Base-by-base conservation (phyloP, 2,797 vertebrate species). In the Sebastes kiyomatsui region DNA sequence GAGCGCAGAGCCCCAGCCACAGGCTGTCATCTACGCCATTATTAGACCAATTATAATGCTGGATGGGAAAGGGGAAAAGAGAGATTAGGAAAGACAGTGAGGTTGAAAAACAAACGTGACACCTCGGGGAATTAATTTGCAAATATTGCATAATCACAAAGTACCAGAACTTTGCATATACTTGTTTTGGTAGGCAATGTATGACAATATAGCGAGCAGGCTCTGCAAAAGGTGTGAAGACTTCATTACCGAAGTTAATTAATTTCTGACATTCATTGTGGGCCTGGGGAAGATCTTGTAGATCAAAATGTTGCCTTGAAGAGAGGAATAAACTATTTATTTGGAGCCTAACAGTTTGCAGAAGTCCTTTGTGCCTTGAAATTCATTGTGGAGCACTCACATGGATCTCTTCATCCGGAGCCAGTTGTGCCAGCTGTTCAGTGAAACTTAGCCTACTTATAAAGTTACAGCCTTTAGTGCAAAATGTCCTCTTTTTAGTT, bases 31-130 rank as follows among this genome's bases (percentile, higher is more conserved):
- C 46, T 52, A 18, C 2, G 16, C 68, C 77, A 77, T 88, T 85
- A 90, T 91, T 81, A 89, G 77, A 82, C 79, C 82, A 87, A 91
- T 88, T 90, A 88, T 82, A 73, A 65, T 68, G 72, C 69, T 69
- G 73, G 56, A 72, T 77, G 67, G 54, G 25, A 66, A 72, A 55
- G 27, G 72, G 27, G 42, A 60, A 60, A 58, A 55, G 38, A 62
- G 35, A 66, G 61, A 76, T 65, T 67, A 68, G 49, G 59, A 73
- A 54, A 85, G 75, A 84, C 75, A 69, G 81, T 1, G 28, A 69
- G 42, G 58, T 68, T 67, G 72, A 79, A 81, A 83, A 84, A 82
- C 65, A 85, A 79, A 79, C 2, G 23, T 59, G 76, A 80, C 71
- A 79, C 73, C 68, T 71, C 8, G 0, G 77, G 80, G 82, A 84